phyloP scores from a whole-genome alignment of 2,797 vertebrate species.

The Oceanodroma leucorhoa region DNA sequence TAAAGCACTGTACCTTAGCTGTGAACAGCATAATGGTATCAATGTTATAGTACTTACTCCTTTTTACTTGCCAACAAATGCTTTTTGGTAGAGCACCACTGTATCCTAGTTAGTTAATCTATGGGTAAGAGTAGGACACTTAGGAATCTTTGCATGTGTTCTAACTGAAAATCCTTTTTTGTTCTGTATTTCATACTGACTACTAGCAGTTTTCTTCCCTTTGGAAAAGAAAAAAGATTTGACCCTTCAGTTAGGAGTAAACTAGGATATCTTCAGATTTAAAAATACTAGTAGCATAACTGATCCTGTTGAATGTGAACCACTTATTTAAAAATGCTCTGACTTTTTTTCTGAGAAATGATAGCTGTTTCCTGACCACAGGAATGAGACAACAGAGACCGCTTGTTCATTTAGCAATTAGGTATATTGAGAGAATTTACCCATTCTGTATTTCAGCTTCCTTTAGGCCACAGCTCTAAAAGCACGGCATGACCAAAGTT shows the following conservation, averaged over 20 bases:
- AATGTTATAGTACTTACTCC: neutral
- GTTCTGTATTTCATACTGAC: neutral
- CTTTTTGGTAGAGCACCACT: constrained; percentile 23
- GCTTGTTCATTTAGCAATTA: neutral
- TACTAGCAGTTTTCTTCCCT: neutral
- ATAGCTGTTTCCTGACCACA: neutral
- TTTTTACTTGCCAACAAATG: neutral
- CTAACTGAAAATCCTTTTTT: neutral
- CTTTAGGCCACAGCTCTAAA: neutral
- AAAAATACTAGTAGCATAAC: neutral
- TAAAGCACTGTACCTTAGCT: neutral
- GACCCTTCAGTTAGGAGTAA: neutral
- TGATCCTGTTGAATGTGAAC: constrained; percentile 7
- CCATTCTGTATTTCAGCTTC: neutral
- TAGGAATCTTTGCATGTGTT: neutral
- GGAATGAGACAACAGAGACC: neutral
- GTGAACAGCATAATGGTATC: neutral
- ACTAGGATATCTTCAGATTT: neutral
- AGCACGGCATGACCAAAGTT: neutral
- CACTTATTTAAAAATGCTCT: neutral
- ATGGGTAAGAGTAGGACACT: neutral
- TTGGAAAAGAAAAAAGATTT: neutral
- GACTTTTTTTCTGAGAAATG: neutral
- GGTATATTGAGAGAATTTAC: neutral
- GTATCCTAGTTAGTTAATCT: neutral